A percentile compares a stretch with the other conserved stretches of the same genome.
phyloP scores from a whole-genome alignment of 2,888 invertebrate genomes.

The Drosophila paramelanica region DNA sequence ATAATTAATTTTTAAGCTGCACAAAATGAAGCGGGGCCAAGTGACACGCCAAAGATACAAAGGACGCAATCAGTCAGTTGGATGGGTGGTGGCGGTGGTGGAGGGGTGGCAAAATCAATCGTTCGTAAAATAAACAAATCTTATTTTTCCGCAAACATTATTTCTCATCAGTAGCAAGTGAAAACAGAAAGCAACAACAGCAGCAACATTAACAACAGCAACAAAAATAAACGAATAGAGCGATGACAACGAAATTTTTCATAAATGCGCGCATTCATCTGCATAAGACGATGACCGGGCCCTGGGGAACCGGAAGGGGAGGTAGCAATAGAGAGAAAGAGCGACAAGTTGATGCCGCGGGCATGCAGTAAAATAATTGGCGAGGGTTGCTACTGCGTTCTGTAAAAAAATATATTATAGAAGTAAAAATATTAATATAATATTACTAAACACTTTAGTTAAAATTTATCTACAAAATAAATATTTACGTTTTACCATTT shows the following conservation, averaged over 20 bases:
- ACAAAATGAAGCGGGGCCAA: constrained; percentile 73
- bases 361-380: constrained; percentile 40
- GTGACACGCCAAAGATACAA: constrained; percentile 31
- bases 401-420: too few species aligned
- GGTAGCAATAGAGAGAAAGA: not conserved
- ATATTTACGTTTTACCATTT: too few species aligned
- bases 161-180: constrained; percentile 71
- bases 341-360: constrained; percentile 12
- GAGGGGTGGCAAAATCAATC: constrained; percentile 66
- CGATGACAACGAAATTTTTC: constrained; percentile 77
- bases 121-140: constrained; percentile 81
- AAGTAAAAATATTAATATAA: too few species aligned
- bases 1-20: constrained; percentile 80
- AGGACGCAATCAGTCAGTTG: constrained; percentile 6
- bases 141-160: constrained; percentile 81
- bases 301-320: not conserved
- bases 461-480: too few species aligned
- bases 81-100: not conserved
- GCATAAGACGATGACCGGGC: constrained; percentile 62
- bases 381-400: constrained; percentile 41
- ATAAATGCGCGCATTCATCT: constrained; percentile 80
- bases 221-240: constrained; percentile 44
- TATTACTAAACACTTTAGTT: too few species aligned
- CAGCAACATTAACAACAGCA: constrained; percentile 33
- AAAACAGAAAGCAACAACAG: constrained; percentile 28